Base-by-base conservation (phyloP, 1,140 invertebrate genomes). In the Rhyzopertha dominica region DNA sequence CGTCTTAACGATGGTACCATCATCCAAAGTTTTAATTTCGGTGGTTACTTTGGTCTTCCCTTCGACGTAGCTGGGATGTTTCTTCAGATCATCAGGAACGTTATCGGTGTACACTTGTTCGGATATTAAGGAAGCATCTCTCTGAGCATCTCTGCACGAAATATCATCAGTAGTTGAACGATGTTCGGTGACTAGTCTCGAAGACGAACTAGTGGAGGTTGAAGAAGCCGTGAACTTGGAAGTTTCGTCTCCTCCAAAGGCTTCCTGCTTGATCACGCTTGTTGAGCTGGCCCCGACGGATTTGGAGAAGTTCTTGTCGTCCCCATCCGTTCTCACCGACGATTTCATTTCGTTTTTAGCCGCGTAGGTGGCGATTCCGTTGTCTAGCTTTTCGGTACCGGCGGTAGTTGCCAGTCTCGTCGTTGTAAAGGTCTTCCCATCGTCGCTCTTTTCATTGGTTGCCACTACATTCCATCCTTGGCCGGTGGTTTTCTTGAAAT, bases 1-100 rank as follows among this genome's bases (percentile, higher is more conserved):
- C 48, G 78, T 80, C 14, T 78, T 81, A 2, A 81, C 74, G 44
- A 70, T 71, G 12, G 77, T 78, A 13, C 79, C 79, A 56, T 81
- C 78, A 9, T 77, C 74, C n/a, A 81, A 60, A 18, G 73, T 71
- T 51, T 78, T 74, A 1, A 77, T 80, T 47, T 80, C 79, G 16
- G 75, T 76, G 9, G 46, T 59, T 74, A 74, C 61, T 63, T 74
- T 80, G 4, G 79, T 80, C 55, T 77, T 77, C n/a, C 57, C 59
- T 29, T 61, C 57, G 23, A 60, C 30, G 30, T 59, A 59, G 22
- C 43, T 54, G 14, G 59, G 53, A 43, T 59, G 54, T 22, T 42
- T 51, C 42, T 61, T 58, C 8, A 61, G 30, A 37, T 62, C 58
- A 39, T 18, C 43, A 3, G 58, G 58, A 30, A 53, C 40, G 34